Evolutionary conservation across 2,888 invertebrate genomes (phyloP).

Genomic region (Leptinotarsa rubiginosa): DNA sequence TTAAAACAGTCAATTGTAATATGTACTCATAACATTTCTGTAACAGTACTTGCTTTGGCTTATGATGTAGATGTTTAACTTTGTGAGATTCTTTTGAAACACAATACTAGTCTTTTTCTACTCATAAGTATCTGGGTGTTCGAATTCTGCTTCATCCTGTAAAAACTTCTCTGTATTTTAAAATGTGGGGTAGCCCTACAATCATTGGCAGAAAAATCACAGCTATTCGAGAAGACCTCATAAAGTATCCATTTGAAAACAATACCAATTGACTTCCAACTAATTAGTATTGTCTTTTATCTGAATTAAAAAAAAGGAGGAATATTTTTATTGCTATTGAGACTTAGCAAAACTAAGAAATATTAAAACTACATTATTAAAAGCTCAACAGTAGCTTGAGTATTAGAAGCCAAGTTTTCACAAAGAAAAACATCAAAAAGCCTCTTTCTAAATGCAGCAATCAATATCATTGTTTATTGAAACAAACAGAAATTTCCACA

Average conservation of each 20-base stretch:
- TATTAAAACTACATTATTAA: background rate
- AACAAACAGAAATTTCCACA: slow-evolving; percentile 44
- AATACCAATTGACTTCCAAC: too few species aligned
- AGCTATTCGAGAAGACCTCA: slow-evolving; percentile 1
- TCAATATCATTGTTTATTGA: slow-evolving; percentile 34
- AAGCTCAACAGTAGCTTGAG: background rate
- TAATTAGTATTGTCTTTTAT: too few species aligned
- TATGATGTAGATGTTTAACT: slow-evolving; percentile 33
- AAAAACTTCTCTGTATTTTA: background rate
- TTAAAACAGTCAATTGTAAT: slow-evolving; percentile 47
- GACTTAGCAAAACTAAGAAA: background rate
- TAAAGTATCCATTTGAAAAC: background rate
- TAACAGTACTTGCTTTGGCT: slow-evolving; percentile 35
- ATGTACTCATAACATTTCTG: slow-evolving; percentile 29
- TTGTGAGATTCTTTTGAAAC: slow-evolving; percentile 38
- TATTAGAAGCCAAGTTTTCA: slow-evolving; percentile 26
- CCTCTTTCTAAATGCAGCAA: slow-evolving; percentile 35
- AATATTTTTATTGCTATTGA: too few species aligned
- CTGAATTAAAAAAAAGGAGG: background rate
- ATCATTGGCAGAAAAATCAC: background rate
- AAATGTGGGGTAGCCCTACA: background rate
- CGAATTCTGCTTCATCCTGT: slow-evolving; percentile 11
- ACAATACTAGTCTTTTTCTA: background rate
- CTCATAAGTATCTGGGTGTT: background rate
- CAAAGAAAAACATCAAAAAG: slow-evolving; percentile 34